Conservation (phyloP, 2,113 vertebrate species). For the Hystrix cristata region DNA sequence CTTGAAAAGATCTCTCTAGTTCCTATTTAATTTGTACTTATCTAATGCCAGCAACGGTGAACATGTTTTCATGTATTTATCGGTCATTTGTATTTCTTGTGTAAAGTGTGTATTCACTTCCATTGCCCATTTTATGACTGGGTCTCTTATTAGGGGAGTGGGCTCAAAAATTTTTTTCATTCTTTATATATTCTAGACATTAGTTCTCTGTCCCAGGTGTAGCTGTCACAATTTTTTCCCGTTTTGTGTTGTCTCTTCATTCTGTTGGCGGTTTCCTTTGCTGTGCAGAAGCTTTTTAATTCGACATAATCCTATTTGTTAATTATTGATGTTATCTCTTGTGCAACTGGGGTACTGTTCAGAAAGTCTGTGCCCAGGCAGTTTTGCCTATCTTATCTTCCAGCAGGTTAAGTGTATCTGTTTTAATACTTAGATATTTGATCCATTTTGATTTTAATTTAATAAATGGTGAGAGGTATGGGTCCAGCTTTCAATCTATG, state of each 20-base stretch:
- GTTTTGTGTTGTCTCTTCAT: background rate
- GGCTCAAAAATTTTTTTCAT: background rate
- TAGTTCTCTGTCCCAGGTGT: background rate
- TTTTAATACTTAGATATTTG: background rate
- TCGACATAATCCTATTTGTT: background rate
- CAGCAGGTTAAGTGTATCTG: background rate
- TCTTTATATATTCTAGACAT: background rate
- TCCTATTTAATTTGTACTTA: background rate
- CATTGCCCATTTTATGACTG: background rate
- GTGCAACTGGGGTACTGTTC: background rate
- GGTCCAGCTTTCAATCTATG: background rate
- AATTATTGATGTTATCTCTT: background rate
- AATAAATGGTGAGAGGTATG: background rate
- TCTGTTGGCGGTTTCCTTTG: background rate
- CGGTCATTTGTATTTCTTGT: background rate
- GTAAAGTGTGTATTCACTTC: no score
- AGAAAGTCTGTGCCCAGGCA: background rate
- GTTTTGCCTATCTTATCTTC: background rate
- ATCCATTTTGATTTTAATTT: background rate
- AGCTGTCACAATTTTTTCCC: background rate
- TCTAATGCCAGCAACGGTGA: background rate
- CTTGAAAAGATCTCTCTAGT: background rate
- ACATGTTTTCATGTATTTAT: background rate
- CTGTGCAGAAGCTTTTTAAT: background rate
- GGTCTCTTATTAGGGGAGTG: background rate